Base-by-base conservation (phyloP, 37 sponge, comb jelly and placozoan genomes). In the Axinella damicornis region DNA sequence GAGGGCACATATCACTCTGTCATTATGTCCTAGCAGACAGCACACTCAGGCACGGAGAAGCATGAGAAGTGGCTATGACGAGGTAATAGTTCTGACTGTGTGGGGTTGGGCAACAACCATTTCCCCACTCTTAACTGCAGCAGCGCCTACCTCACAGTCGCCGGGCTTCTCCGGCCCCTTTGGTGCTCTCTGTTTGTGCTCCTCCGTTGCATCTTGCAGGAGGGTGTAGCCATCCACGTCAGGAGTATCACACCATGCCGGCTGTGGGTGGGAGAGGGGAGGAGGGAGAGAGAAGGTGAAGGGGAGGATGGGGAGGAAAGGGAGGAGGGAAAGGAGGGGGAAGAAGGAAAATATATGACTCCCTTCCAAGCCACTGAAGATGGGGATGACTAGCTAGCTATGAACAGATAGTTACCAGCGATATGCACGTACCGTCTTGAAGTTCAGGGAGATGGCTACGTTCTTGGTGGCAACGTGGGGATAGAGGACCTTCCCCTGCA, bases 391-490 rank as follows among this genome's bases (percentile, higher is more conserved):
- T 60, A 5, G 55, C 37, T 28, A n/a, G 64, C 39, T 82, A 54
- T 39, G 28, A 78, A 62, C 64, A 62, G 28, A 58, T 76, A 54
- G 58, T 15, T 56, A 18, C 17, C 57, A 56, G 18, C 57, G 19
- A 27, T 14, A 19, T 15, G 14, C 57, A 53, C 71, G 12, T 41
- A 78, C 86, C 71, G 76, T 74, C 9, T 86, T 87, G 65, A 97
- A 97, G 73, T 97, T 92, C 55, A 96, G 70, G 18, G 76, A 52
- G 33, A 97, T 58, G 9, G 39, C 31, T 38, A 95, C 72, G 54
- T 98, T 96, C 85, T 92, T 96, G 31, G 90, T 85, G 19, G 88
- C 65, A 12, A 98, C 80, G 25, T 93, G 93, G 62, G 99, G 99
- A 73, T 90, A 98, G 85, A 98, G 60, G 27, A 80, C 79, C 13